Percentiles rank a stretch among this genome's conserved stretches.
These are phyloP conservation scores for Salvator merianae DNA, from an alignment of 2,113 vertebrate species.

Conservation along the genomic window DNA sequence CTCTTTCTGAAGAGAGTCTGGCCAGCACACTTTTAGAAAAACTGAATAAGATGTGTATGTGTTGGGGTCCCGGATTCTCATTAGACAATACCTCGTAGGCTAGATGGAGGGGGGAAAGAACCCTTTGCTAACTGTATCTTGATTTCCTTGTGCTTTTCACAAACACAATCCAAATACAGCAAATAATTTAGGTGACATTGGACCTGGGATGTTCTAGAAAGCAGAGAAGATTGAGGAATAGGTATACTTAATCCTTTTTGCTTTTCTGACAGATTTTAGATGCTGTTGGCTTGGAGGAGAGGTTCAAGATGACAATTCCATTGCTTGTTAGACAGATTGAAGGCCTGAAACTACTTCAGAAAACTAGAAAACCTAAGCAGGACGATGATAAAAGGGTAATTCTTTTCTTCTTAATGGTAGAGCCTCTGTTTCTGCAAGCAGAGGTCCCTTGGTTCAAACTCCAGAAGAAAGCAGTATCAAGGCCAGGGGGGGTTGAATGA, in stretches of 20 bases:
- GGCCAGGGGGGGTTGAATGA: no score
- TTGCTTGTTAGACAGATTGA: conserved; percentile 94
- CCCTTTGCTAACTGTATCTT: not conserved
- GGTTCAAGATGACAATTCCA: conserved; percentile 92
- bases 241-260: not conserved
- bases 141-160: not conserved
- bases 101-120: no score
- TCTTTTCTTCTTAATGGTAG: not conserved
- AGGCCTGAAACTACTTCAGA: conserved; percentile 91
- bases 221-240: no score
- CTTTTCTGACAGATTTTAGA: conserved; percentile 85
- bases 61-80: no score
- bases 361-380: conserved; percentile 86
- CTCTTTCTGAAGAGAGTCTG: not conserved
- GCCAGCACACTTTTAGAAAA: not conserved
- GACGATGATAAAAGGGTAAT: conserved; percentile 89
- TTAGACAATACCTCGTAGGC: not conserved
- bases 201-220: not conserved
- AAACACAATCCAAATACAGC: not conserved
- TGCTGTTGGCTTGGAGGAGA: conserved; percentile 89
- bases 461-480: no score
- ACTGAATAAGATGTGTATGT: not conserved
- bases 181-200: not conserved
- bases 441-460: no score
- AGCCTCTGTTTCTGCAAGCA: not conserved